Conservation (phyloP, 1,140 invertebrate genomes). For the Protaetia brevitarsis region DNA sequence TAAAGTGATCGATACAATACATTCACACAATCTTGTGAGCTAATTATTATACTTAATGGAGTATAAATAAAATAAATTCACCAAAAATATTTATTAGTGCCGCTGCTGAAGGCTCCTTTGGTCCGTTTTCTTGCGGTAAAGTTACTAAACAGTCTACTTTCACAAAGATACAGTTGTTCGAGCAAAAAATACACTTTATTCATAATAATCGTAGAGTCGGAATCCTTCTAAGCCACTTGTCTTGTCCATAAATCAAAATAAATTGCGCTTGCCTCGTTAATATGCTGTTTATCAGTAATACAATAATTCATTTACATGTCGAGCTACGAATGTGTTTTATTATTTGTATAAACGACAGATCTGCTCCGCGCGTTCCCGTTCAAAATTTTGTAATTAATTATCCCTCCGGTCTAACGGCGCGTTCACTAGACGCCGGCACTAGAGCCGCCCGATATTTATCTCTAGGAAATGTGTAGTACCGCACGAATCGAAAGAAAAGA, state of each 20-base stretch:
- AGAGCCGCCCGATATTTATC: not conserved
- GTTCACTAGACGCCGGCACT: not conserved
- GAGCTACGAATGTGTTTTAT: not conserved
- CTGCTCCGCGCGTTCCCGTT: not conserved
- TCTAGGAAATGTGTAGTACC: not conserved
- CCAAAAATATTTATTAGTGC: no score
- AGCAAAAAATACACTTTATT: not conserved
- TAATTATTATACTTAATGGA: no score
- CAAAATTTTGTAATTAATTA: slow-evolving; percentile 14
- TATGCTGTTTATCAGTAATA: slow-evolving; percentile 10
- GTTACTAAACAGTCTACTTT: not conserved
- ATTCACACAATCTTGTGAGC: no score
- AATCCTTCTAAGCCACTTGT: slow-evolving; percentile 1
- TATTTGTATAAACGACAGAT: slow-evolving; percentile 9
- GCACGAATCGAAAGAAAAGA: not conserved
- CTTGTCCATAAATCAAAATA: slow-evolving; percentile 1
- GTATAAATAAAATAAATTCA: no score
- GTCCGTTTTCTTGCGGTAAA: no score
- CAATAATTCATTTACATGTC: slow-evolving; percentile 12
- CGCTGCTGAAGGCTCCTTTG: no score
- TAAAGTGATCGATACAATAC: no score
- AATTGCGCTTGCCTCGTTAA: slow-evolving; percentile 5
- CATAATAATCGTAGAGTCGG: not conserved
- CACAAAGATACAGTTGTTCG: not conserved
- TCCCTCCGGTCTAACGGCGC: not conserved